Evolutionary conservation across 2,113 vertebrate genomes (phyloP).

Genomic region (Psettodes erumei): DNA sequence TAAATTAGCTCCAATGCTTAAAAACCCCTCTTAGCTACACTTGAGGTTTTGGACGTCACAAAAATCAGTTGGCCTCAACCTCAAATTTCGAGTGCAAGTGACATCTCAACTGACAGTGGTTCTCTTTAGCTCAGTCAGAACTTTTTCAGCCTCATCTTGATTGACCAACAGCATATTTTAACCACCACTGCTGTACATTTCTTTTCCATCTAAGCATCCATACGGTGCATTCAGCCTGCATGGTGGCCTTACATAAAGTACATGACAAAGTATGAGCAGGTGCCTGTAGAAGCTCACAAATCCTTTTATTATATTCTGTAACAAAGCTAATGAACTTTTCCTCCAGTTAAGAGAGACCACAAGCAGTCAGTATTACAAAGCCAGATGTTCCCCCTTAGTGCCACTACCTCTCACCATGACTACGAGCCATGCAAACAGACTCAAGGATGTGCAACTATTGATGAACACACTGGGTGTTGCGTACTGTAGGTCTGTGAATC

Average conservation of each 20-base stretch:
- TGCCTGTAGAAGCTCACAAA: neutral
- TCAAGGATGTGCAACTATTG: neutral
- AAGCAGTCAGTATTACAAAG: neutral
- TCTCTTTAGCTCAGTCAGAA: neutral
- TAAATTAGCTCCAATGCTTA: constrained; percentile 48
- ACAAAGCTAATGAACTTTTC: neutral
- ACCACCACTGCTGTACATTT: neutral
- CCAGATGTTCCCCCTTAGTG: neutral
- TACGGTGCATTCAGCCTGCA: neutral
- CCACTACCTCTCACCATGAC: neutral
- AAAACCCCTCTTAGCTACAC: constrained; percentile 32
- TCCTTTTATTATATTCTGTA: neutral
- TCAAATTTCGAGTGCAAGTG: constrained; percentile 9
- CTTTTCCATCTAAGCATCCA: neutral
- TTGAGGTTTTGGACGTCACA: neutral
- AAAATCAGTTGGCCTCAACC: constrained; percentile 40
- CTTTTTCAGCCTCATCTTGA: neutral
- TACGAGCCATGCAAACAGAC: too few species aligned
- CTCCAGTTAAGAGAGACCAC: neutral
- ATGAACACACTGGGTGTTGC: neutral
- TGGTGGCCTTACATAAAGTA: constrained; percentile 12
- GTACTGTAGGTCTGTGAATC: neutral
- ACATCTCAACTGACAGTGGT: constrained; percentile 1
- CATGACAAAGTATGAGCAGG: neutral
- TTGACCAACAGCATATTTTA: neutral